Evolutionary conservation across 2,888 invertebrate genomes (phyloP).

Genomic region (Rhamphomyia laevipes): DNA sequence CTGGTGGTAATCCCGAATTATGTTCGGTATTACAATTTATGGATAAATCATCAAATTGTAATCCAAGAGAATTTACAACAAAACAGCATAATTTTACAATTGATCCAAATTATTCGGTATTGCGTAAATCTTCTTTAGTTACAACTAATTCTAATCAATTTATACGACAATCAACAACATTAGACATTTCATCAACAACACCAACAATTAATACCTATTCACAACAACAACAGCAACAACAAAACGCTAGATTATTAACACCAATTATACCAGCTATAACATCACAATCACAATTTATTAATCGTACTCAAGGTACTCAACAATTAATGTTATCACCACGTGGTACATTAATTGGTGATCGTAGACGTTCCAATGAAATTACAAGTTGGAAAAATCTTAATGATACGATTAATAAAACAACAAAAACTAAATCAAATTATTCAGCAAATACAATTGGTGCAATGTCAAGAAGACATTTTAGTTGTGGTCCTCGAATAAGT

Average conservation of each 20-base stretch:
- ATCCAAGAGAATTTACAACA: too few relatives aligned
- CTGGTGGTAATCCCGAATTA: too few relatives aligned
- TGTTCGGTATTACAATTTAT: too few relatives aligned
- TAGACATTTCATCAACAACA: too few relatives aligned
- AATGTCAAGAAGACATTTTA: slow-evolving; percentile 25
- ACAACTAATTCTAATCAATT: not conserved
- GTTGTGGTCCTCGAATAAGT: slow-evolving; percentile 27
- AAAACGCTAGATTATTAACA: not conserved
- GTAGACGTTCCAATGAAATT: not conserved
- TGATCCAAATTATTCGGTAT: too few relatives aligned
- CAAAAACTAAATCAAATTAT: not conserved
- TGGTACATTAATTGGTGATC: not conserved
- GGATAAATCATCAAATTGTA: too few relatives aligned
- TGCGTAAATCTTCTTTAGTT: too few relatives aligned
- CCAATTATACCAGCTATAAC: not conserved
- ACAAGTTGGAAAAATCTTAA: not conserved
- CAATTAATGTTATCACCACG: not conserved
- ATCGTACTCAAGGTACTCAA: not conserved
- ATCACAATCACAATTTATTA: not conserved
- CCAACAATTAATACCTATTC: too few relatives aligned
- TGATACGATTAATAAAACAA: not conserved
- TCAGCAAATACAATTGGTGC: not conserved
- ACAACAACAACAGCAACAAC: too few relatives aligned
- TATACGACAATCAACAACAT: not conserved
- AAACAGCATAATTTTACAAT: too few relatives aligned